Percentiles rank a stretch among this genome's conserved stretches.
Evolutionary conservation across 2,113 vertebrate genomes (phyloP).

Genomic region (Tupaia chinensis): DNA sequence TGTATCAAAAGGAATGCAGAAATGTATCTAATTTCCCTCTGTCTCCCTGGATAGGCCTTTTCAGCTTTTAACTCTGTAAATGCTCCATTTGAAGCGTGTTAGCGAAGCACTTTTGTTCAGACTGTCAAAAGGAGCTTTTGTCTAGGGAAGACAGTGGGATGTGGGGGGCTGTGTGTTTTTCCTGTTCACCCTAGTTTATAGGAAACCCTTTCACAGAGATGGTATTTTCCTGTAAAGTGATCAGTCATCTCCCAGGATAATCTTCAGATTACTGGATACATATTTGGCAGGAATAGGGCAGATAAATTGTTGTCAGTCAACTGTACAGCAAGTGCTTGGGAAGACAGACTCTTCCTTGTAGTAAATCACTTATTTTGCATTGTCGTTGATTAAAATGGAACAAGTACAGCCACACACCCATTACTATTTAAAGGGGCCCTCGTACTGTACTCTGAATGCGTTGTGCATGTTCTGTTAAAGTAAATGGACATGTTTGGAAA

Average conservation of each 20-base stretch:
- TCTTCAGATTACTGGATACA: constrained; percentile 52
- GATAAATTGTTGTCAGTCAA: constrained; percentile 29
- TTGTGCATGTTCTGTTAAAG: neutral
- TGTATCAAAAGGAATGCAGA: constrained; percentile 75
- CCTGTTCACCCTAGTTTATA: constrained; percentile 56
- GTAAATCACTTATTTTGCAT: neutral
- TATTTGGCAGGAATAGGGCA: constrained; percentile 37
- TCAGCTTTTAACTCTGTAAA: constrained; percentile 69
- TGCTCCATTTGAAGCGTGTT: constrained; percentile 47
- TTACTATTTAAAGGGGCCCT: neutral
- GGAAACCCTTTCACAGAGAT: constrained; percentile 73
- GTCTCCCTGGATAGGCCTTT: constrained; percentile 60
- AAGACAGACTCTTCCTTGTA: neutral
- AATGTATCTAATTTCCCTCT: constrained; percentile 65
- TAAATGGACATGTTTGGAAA: neutral
- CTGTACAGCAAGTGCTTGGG: neutral
- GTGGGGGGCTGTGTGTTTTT: neutral
- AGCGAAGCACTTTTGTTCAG: constrained; percentile 62
- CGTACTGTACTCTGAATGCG: neutral
- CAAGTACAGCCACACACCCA: neutral
- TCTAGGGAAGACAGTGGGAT: neutral
- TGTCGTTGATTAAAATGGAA: neutral
- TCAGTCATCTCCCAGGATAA: constrained; percentile 67
- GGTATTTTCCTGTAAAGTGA: constrained; percentile 72
- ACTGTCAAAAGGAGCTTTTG: constrained; percentile 32